phyloP scores from a whole-genome alignment of 2,888 invertebrate genomes.

The Lasius fuliginosus region DNA sequence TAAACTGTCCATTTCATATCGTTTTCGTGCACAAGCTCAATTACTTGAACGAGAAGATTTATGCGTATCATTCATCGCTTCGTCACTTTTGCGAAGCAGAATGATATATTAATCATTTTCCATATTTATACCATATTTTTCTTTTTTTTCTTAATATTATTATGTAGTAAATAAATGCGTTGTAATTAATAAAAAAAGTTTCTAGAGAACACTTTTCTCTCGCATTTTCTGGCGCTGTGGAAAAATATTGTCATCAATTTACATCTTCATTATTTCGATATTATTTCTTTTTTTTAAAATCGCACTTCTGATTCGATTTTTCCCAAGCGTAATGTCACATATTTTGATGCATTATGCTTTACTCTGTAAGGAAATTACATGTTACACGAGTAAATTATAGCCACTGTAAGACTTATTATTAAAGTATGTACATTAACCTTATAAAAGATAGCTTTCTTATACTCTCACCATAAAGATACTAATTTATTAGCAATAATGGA shows the following conservation, averaged over 20 bases:
- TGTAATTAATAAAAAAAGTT: background rate
- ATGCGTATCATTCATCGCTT: background rate
- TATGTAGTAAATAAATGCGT: background rate
- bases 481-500: conserved; percentile 9
- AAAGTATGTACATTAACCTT: background rate
- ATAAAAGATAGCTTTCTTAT: background rate
- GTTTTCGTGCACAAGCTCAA: background rate
- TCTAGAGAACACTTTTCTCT: background rate
- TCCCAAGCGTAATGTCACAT: background rate
- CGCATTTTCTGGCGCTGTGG: background rate
- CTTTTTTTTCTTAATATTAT: background rate
- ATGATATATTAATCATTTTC: background rate
- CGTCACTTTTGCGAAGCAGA: background rate
- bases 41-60: conserved; percentile 10
- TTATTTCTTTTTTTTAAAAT: background rate
- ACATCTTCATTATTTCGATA: background rate
- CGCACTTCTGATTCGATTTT: background rate
- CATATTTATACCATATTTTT: background rate
- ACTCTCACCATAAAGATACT: background rate
- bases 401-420: conserved; percentile 8
- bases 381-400: conserved; percentile 35
- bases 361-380: conserved; percentile 24
- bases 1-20: background rate
- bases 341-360: background rate
- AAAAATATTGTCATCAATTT: background rate